Evolutionary conservation across 2,113 vertebrate species (phyloP).

Genomic region (Bos javanicus): DNA sequence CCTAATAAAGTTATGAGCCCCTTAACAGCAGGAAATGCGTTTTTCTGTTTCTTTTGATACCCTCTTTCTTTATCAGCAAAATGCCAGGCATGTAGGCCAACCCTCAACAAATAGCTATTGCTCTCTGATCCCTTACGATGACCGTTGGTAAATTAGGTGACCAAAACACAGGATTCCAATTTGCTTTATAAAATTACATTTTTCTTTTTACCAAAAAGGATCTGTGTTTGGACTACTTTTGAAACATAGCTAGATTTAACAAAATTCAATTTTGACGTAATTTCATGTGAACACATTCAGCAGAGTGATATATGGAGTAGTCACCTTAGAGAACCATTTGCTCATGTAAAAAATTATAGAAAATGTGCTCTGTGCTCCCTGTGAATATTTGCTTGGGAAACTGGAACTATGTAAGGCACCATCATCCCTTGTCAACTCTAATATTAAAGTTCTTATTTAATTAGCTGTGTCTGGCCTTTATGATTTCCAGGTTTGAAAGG

Average conservation of each 20-base stretch:
- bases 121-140: not conserved
- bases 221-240: slow-evolving; percentile 32
- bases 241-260: not conserved
- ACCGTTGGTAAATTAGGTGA: not conserved
- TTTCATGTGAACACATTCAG: not conserved
- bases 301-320: not conserved
- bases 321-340: not conserved
- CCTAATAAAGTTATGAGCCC: not conserved
- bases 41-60: not conserved
- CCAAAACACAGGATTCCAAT: not conserved
- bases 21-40: not conserved
- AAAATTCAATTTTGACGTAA: slow-evolving; percentile 33
- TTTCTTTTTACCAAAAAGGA: slow-evolving; percentile 6
- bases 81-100: not conserved
- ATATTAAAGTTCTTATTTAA: slow-evolving; percentile 22
- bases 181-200: slow-evolving; percentile 36
- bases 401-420: not conserved
- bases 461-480: not conserved
- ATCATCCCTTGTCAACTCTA: not conserved
- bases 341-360: not conserved
- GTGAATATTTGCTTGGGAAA: slow-evolving; percentile 14
- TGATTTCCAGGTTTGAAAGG: slow-evolving; percentile 2
- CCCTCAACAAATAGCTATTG: not conserved
- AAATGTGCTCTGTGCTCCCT: not conserved
- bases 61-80: not conserved